Evolutionary conservation across 2,797 vertebrate genomes (phyloP).

Genomic region (Mormyrus hasselquistii): DNA sequence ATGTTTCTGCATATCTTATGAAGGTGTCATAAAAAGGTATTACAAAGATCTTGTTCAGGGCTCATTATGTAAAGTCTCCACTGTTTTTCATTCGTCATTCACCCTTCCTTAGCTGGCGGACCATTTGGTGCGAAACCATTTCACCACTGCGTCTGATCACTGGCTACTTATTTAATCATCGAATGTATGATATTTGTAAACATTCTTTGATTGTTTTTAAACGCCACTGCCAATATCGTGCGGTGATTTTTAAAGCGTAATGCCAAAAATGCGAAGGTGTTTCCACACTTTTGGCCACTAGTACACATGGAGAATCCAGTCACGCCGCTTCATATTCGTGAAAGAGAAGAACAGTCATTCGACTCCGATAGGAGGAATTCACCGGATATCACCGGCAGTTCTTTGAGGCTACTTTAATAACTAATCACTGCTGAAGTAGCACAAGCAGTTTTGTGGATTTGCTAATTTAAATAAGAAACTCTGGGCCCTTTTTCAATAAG

Average conservation of each 20-base stretch:
- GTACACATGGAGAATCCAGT: background rate
- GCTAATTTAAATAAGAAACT: slow-evolving; percentile 25
- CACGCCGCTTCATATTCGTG: background rate
- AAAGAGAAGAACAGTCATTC: background rate
- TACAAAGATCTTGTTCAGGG: background rate
- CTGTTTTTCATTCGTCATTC: background rate
- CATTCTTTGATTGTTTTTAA: background rate
- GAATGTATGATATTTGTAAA: background rate
- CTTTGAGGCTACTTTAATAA: background rate
- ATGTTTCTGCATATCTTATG: background rate
- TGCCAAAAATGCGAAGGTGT: background rate
- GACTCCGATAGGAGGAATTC: slow-evolving; percentile 16
- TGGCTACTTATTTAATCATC: background rate
- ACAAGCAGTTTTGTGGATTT: slow-evolving; percentile 4
- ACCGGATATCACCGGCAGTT: slow-evolving; percentile 23
- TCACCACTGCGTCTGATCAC: background rate
- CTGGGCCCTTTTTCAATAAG: slow-evolving; percentile 34
- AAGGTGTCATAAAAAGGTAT: background rate
- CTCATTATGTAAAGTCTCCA: background rate
- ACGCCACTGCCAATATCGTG: background rate
- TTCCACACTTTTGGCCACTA: background rate
- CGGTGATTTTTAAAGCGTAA: background rate
- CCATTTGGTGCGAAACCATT: background rate
- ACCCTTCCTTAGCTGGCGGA: background rate
- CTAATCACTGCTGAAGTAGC: background rate